Evolutionary conservation across 2,113 vertebrate species (phyloP).

Genomic region (Edolisoma coerulescens): DNA sequence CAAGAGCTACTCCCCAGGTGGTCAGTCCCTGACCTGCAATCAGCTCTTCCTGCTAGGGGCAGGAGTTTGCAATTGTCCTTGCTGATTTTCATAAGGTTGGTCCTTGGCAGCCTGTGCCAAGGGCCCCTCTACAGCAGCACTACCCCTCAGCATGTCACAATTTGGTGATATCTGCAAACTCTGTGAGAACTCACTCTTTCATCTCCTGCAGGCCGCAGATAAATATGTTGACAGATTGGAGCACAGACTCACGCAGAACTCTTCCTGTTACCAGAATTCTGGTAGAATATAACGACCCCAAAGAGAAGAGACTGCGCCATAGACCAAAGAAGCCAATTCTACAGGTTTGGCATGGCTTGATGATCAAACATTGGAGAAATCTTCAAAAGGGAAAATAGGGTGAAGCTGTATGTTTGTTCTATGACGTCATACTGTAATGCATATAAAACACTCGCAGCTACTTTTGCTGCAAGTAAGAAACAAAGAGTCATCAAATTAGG

Average conservation of each 20-base stretch:
- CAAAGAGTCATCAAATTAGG: background rate
- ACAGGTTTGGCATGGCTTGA: background rate
- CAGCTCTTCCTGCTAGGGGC: background rate
- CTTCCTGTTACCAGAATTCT: background rate
- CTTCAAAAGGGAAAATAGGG: background rate
- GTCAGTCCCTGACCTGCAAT: accelerated
- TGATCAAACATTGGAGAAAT: background rate
- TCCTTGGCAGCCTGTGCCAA: background rate
- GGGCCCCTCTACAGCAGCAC: background rate
- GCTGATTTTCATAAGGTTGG: background rate
- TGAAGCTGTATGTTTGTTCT: background rate
- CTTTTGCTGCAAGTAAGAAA: background rate
- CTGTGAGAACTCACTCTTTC: background rate
- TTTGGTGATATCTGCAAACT: background rate
- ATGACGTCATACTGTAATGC: accelerated
- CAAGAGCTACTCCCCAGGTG: background rate
- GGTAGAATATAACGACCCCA: background rate
- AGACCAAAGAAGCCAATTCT: background rate
- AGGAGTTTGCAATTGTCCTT: background rate
- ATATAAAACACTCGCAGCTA: background rate
- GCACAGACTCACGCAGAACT: accelerated
- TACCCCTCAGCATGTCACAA: background rate
- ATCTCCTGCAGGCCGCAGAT: background rate
- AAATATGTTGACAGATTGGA: background rate
- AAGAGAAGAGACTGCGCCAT: background rate